Evolutionary conservation across 2,888 invertebrate genomes (phyloP), one percentile per base, ranked within the genome.

Genomic region (Spilarctia lutea): DNA sequence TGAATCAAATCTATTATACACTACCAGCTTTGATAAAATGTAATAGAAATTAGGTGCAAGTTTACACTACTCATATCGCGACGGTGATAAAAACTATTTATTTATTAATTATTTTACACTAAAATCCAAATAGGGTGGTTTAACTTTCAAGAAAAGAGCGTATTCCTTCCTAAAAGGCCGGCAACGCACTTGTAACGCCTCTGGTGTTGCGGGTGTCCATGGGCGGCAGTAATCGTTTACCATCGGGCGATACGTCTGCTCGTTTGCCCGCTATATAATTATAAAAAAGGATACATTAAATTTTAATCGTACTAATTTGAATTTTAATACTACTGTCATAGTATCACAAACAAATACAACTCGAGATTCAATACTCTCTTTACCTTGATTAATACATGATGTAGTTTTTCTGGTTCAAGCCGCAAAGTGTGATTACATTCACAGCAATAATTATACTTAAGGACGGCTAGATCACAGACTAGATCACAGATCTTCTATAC

Each of bases 341-440:
- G 52, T 18, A 30, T 7, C 52, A 65, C 56, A 65, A 30, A 65
- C 60, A 56, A 60, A 67, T 66, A 56, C 30, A 56, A 33, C 45
- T 39, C 33, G 27, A 52, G 56, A 69, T 69, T 72, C 69, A 73
- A 75, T 70, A 68, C n/a, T 30, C 27, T 56, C 65, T 48, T 67
- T 70, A 73, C 66, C 7, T 8, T 75, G 66, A 73, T 75, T 67
- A 73, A 75, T 75, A 69, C 48, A 73, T 67, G 60, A 72, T 75
- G 56, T 72, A 65, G 33, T 70, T 48, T 60, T 65, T 48, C 30
- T 45, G 10, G 39, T 60, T 72, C n/a, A 16, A 70, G 27, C 75
- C 75, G 63, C 75, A 70, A 72, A 68, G 68, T 75, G 72, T 75
- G 68, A 72, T 69, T 75, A 72, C 33, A 52, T 75, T 70, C 27